Conservation (phyloP, 2,113 vertebrate species). For the Sphaerodactylus townsendi region DNA sequence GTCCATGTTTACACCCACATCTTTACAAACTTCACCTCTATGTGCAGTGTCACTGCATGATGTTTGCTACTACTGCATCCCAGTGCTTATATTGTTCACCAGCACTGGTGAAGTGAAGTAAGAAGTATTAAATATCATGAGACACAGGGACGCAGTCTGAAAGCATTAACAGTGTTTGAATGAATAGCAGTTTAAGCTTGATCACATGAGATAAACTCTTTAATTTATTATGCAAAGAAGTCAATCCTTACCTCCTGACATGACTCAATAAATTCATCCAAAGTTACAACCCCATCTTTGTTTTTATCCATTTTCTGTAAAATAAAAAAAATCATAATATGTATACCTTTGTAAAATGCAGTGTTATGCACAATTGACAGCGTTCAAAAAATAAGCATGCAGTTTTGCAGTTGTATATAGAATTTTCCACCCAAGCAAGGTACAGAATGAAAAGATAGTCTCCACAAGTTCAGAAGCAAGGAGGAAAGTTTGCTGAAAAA, state of each 20-base stretch:
- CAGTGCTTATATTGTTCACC: neutral
- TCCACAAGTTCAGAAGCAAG: neutral
- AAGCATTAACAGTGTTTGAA: slow-evolving; percentile 18
- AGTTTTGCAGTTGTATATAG: neutral
- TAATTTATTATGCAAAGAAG: neutral
- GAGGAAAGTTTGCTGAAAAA: slow-evolving; percentile 1
- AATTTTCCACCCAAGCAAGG: neutral
- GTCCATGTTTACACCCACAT: neutral
- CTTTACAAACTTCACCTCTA: neutral
- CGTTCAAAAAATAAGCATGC: neutral
- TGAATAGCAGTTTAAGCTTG: neutral
- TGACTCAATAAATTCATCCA: slow-evolving; percentile 95
- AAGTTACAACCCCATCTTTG: slow-evolving; percentile 95
- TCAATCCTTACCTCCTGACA: slow-evolving; percentile 90
- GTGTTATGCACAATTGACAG: neutral
- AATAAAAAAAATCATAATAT: slow-evolving; percentile 43
- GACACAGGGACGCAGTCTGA: neutral
- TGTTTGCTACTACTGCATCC: neutral
- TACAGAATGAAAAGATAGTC: neutral
- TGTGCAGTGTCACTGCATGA: neutral
- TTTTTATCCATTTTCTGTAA: slow-evolving; percentile 99
- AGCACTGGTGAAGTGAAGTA: neutral
- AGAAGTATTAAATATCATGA: neutral
- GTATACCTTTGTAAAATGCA: neutral
- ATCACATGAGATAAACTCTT: neutral